Evolutionary conservation across 2,113 vertebrate species (phyloP).

Genomic region (Neogobius melanostomus): DNA sequence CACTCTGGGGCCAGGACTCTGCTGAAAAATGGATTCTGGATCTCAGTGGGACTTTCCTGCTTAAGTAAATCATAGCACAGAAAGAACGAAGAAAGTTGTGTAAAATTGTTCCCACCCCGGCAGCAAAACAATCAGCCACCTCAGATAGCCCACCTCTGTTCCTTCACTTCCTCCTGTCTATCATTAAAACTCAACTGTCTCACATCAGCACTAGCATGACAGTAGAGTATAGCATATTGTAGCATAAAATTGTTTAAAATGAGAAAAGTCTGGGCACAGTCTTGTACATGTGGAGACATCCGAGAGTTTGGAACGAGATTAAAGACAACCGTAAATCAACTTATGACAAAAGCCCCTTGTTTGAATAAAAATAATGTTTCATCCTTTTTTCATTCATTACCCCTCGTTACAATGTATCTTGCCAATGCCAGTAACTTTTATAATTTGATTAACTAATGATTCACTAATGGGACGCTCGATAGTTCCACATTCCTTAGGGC

Average conservation of each 20-base stretch:
- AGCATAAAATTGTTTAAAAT: constrained; percentile 16
- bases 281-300: constrained; percentile 43
- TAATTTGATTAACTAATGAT: neutral
- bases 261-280: constrained; percentile 48
- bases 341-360: neutral
- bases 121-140: neutral
- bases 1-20: no score
- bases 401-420: neutral
- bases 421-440: neutral
- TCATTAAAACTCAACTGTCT: neutral
- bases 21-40: no score
- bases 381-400: neutral
- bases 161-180: neutral
- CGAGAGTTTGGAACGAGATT: constrained; percentile 55
- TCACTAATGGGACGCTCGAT: neutral
- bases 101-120: neutral
- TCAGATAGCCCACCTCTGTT: neutral
- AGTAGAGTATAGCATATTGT: no score
- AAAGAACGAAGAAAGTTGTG: no score
- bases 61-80: no score
- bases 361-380: neutral
- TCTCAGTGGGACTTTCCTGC: no score
- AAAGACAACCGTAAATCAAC: constrained; percentile 25
- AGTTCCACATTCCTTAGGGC: neutral
- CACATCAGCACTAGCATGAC: no score